Base-by-base conservation (phyloP, 1,140 invertebrate genomes). In the Heliothis subflexa region DNA sequence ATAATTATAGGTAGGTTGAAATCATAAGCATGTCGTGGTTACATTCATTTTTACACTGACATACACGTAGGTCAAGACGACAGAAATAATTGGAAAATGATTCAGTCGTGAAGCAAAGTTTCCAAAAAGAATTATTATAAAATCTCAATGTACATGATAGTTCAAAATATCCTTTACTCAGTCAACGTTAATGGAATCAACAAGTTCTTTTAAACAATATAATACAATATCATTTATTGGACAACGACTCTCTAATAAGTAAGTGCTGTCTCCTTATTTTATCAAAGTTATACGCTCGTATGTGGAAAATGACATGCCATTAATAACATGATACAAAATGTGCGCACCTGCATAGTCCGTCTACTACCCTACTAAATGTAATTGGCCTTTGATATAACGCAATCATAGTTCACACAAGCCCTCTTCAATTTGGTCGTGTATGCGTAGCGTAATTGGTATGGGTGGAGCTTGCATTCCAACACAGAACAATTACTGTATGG, bases 401-500 rank as follows among this genome's bases (percentile, higher is more conserved):
- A 25, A 71, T 59, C 47, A 59, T 68, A 55, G 16, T 75, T 47
- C 21, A 75, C 40, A 14, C n/a, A 14, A 64, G 70, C 12, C 75
- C 74, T 80, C 54, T 62, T 80, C 21, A 47, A 81, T 81, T 85
- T 80, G 59, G 76, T 83, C 77, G 81, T 33, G 70, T 86, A 81
- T 62, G 68, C 68, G 28, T 54, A 54, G 55, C 64, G 73, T 89
- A 86, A 88, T 85, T 85, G 71, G 78, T 84, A 84, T 88, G 80
- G 81, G 86, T 86, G 84, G 81, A 86, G 83, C 72, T 82, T 76
- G 81, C 86, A 89, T 92, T 88, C 86, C 85, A 72, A 81, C 77
- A 83, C 73, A 88, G 86, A 90, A 89, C 83, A 91, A 93, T 93
- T 92, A 90, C 75, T 59, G 49, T 50, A 66, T 72, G 88, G 90